Conservation (phyloP, 92 coral and sea anemone genomes). For the Epizoanthus rinbou region DNA sequence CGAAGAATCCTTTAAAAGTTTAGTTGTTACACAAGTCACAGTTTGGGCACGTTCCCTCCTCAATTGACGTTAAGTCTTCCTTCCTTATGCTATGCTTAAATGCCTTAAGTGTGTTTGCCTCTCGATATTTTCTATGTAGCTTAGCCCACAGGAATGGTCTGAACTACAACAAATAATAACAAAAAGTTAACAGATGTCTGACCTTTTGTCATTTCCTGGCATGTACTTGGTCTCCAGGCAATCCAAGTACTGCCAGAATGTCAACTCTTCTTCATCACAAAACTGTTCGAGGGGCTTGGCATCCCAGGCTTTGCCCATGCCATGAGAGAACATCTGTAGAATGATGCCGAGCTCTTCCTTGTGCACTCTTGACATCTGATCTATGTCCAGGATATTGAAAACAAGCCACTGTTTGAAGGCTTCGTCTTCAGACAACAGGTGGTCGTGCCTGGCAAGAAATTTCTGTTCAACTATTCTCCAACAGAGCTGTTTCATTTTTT, state of each 20-base stretch:
- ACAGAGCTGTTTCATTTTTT: conserved; percentile 74
- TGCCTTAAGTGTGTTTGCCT: no score
- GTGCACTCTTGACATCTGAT: conserved; percentile 77
- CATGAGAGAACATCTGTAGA: conserved; percentile 82
- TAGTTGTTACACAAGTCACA: no score
- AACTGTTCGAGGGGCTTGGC: conserved; percentile 64
- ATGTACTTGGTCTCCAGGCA: conserved; percentile 82
- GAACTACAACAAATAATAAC: no score
- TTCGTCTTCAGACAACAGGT: conserved; percentile 69
- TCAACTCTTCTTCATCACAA: conserved; percentile 66
- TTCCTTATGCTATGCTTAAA: no score
- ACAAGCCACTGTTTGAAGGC: conserved; percentile 86
- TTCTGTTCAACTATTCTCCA: conserved; percentile 92
- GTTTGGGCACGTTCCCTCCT: no score
- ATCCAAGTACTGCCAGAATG: conserved; percentile 91
- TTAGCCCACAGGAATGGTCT: no score
- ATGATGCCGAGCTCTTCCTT: conserved; percentile 85
- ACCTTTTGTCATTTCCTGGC: conserved; percentile 76
- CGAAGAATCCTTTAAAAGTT: no score
- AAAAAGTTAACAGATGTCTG: neutral
- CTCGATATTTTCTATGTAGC: no score
- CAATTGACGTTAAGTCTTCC: no score
- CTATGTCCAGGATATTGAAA: conserved; percentile 87
- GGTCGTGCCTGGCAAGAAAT: conserved; percentile 65
- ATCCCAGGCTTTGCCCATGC: conserved; percentile 89